Base-by-base conservation (phyloP, 2,797 vertebrate species). In the Tarsius wallacei region DNA sequence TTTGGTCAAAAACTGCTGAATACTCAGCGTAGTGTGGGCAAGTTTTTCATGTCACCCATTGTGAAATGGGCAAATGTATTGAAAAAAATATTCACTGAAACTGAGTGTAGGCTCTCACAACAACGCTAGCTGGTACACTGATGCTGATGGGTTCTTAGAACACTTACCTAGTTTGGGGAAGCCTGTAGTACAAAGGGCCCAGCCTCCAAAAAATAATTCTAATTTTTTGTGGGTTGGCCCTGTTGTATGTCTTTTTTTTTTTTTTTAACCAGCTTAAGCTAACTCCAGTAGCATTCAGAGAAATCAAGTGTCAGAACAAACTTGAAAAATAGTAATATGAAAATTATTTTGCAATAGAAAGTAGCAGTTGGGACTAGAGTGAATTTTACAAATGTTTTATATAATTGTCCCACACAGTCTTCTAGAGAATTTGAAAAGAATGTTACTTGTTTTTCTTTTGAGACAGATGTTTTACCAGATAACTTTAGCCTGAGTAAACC, bases 371-470 rank as follows among this genome's bases (percentile, higher is more conserved):
- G 42, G 59, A 96, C 70, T 87, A 78, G 63, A 95, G 82, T 93
- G 88, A 97, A 97, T 96, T 98, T 95, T 95, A 90, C 61, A 94
- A 94, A 97, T 97, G 89, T 86, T 93, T 97, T 93, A 76, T 97
- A 74, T 98, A 97, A 96, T 97, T 97, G 88, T 97, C 95, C 97
- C 94, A 96, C 78, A 22, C 70, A 0, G 64, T 90, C 24, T 95
- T 74, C 77, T 95, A 87, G 91, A 73, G 95, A 97, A 97, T 98
- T 97, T 96, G 85, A 96, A 96, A 96, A 97, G 97, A 98, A 97
- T 98, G 97, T 90, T 92, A 59, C 71, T 96, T 96, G 70, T 96
- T 97, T 98, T 97, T 92, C 73, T 95, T 96, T 90, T 83, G 81
- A 96, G 77, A 94, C 77, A 96, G 53, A 94, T 97, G 33, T 93